Percentiles rank a stretch among this genome's conserved stretches.
phyloP scores from a whole-genome alignment of 2,113 vertebrate genomes.

The Centrocercus urophasianus region DNA sequence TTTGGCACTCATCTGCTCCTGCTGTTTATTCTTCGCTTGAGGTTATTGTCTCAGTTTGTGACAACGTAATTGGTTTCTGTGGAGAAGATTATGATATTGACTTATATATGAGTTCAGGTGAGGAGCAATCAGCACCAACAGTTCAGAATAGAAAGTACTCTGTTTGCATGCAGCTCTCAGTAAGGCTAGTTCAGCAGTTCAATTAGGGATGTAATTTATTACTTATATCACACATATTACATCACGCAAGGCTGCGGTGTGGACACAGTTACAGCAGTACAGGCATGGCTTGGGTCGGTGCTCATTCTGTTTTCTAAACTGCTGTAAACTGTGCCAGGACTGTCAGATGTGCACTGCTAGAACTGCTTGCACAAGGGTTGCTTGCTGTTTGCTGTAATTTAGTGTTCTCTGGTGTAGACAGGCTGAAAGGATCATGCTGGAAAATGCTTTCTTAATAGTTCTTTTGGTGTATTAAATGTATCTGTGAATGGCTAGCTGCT shows the following conservation, averaged over 20 bases:
- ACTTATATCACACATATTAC: neutral
- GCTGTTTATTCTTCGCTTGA: slow-evolving; percentile 66
- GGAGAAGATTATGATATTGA: slow-evolving; percentile 71
- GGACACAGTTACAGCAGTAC: neutral
- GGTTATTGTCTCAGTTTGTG: slow-evolving; percentile 71
- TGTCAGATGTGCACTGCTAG: neutral
- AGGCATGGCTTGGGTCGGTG: neutral
- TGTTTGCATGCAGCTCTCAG: slow-evolving; percentile 38
- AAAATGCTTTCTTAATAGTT: slow-evolving; percentile 54
- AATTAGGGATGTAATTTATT: slow-evolving; percentile 58
- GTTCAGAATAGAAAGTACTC: slow-evolving; percentile 32
- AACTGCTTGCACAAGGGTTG: neutral
- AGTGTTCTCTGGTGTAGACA: slow-evolving; percentile 40
- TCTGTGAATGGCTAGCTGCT: slow-evolving; percentile 29
- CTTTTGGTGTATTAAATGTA: slow-evolving; percentile 43
- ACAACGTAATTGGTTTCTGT: slow-evolving; percentile 70
- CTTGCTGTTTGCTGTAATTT: neutral
- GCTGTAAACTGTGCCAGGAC: neutral
- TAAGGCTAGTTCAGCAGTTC: slow-evolving; percentile 2
- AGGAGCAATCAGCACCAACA: slow-evolving; percentile 49
- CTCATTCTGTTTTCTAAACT: slow-evolving; percentile 3
- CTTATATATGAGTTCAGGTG: slow-evolving; percentile 63
- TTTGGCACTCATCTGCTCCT: slow-evolving; percentile 63
- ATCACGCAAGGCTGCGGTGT: neutral
- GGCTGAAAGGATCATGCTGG: slow-evolving; percentile 37